Percentiles rank a stretch among this genome's conserved stretches.
Conservation (phyloP, 1,140 invertebrate genomes). For the Euura saliciscinereae region DNA sequence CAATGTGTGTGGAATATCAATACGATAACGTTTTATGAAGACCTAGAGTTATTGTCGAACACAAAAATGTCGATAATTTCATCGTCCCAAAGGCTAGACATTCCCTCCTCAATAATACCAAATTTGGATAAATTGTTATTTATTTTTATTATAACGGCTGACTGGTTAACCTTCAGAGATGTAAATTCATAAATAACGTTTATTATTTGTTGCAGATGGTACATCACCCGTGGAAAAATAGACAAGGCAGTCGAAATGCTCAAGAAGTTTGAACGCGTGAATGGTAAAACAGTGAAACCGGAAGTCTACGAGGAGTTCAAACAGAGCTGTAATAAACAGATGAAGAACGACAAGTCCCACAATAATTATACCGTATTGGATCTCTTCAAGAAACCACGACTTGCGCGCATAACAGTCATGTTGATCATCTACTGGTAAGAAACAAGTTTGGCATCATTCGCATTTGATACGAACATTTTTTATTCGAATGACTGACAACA, state of each 20-base stretch:
- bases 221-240: slow-evolving; percentile 78
- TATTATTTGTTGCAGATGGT: slow-evolving; percentile 61
- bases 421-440: slow-evolving; percentile 78
- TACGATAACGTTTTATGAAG: too few species aligned
- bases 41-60: too few species aligned
- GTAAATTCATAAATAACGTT: too few species aligned
- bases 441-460: background rate
- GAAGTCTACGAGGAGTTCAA: slow-evolving; percentile 77
- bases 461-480: too few species aligned
- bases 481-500: background rate
- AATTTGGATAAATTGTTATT: slow-evolving; percentile 8
- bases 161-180: too few species aligned
- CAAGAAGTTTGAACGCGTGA: slow-evolving; percentile 80
- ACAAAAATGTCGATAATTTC: too few species aligned
- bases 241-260: slow-evolving; percentile 80
- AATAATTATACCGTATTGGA: slow-evolving; percentile 78
- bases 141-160: background rate
- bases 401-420: slow-evolving; percentile 75
- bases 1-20: too few species aligned
- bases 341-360: slow-evolving; percentile 69
- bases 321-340: slow-evolving; percentile 66
- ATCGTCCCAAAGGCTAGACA: too few species aligned
- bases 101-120: too few species aligned
- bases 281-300: slow-evolving; percentile 72
- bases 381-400: slow-evolving; percentile 75